Evolutionary conservation across 1,140 invertebrate genomes (phyloP).

Genomic region (Scaptomyza pallida): DNA sequence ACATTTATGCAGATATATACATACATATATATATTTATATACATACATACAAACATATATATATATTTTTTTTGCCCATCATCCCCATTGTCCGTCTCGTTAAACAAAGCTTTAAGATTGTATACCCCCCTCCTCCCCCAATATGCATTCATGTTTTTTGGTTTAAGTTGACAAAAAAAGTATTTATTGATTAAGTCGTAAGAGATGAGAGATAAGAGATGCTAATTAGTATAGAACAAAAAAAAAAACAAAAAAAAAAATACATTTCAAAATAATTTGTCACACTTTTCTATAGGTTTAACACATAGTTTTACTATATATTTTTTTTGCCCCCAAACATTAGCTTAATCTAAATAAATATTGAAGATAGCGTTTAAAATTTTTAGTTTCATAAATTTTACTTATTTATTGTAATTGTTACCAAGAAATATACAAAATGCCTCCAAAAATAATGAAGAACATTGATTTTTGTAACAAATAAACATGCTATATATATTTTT

Average conservation of each 20-base stretch:
- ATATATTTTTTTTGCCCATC: slow-evolving; percentile 20
- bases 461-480: slow-evolving; percentile 41
- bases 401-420: slow-evolving; percentile 34
- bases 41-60: not conserved
- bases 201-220: slow-evolving; percentile 46
- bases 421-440: slow-evolving; percentile 39
- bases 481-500: slow-evolving; percentile 66
- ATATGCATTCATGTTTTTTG: not conserved
- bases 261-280: slow-evolving; percentile 13
- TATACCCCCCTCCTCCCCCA: not conserved
- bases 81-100: slow-evolving; percentile 21
- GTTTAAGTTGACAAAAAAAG: slow-evolving; percentile 32
- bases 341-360: slow-evolving; percentile 16
- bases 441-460: slow-evolving; percentile 36
- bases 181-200: slow-evolving; percentile 22
- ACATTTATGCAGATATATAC: slow-evolving; percentile 13
- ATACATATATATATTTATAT: slow-evolving; percentile 21
- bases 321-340: slow-evolving; percentile 27
- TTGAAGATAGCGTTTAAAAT: slow-evolving; percentile 1
- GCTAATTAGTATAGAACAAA: slow-evolving; percentile 54
- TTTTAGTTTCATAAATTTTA: slow-evolving; percentile 11
- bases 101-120: slow-evolving; percentile 18
- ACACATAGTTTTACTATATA: slow-evolving; percentile 14
- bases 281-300: slow-evolving; percentile 15
- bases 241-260: no score